Base-by-base conservation (phyloP, 2,888 invertebrate genomes). In the Myopa tessellatipennis region DNA sequence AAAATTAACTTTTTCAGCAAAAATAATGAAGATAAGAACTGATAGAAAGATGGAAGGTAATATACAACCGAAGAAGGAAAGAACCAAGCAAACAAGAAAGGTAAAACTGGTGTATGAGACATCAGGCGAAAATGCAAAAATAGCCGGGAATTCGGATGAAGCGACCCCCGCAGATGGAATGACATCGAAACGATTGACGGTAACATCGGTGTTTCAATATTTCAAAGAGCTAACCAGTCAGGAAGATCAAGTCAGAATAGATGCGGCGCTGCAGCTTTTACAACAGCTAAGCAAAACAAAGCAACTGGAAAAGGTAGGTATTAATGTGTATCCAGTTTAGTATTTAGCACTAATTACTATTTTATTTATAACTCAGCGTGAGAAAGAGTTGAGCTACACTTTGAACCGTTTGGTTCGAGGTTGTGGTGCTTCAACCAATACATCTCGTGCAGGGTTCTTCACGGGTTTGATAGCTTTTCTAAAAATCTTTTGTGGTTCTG, bases 381-480 rank as follows among this genome's bases (percentile, higher is more conserved):
- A 83, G 91, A 82, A 91, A 85, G 94, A 95, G 85, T 81, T 93
- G 14, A 89, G 91, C 69, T 95, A 95, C 89, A 91, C 92, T 0
- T 85, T 95, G 55, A 92, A 91, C 80, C 91, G 95, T 82, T 88
- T 95, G 71, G 90, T 95, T 4, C 90, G 94, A 82, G 95, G 95
- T 79, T 89, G 95, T 79, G 94, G 94, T 52, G 93, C 95, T 2
- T 92, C 93, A 34, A 90, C 92, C 60, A 90, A 91, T 36, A 90
- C 90, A 36, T 91, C 93, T 50, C 91, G 93, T 82, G 91, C 92
- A 77, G 94, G 95, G 38, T 94, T 93, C 88, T 95, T 92, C 85
- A 91, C 93, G 0, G 91, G 93, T 12, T 89, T 95, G 16, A 92
- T 93, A n/a, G 91, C 91, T 7, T 87, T 94, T 76, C 87, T 95